Conservation (phyloP, 2,797 vertebrate species). For the Tarsius wallacei region DNA sequence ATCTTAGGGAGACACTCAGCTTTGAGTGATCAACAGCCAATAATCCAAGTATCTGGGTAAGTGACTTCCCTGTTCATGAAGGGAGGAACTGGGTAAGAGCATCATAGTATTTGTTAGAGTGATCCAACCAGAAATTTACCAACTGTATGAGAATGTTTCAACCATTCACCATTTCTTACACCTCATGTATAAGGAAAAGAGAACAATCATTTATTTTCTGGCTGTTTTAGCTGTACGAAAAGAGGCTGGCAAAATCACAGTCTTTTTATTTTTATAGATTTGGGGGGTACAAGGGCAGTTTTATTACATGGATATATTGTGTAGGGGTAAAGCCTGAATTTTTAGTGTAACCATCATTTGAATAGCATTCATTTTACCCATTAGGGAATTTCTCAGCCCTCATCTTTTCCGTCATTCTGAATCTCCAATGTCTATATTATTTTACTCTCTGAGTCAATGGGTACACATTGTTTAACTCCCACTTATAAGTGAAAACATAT, state of each 20-base stretch:
- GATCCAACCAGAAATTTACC: background rate
- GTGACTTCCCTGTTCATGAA: background rate
- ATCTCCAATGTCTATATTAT: background rate
- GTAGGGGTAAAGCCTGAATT: background rate
- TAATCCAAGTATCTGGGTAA: background rate
- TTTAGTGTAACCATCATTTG: background rate
- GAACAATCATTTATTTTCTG: background rate
- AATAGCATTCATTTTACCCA: background rate
- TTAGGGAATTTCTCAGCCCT: background rate
- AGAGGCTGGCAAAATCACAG: background rate
- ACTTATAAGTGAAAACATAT: background rate
- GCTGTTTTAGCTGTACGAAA: background rate
- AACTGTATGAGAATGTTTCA: background rate
- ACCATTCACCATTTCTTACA: background rate
- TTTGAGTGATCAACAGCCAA: background rate
- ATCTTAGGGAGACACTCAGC: background rate
- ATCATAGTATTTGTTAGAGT: background rate
- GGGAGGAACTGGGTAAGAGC: background rate
- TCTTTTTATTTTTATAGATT: background rate
- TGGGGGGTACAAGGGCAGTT: background rate
- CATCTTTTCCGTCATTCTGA: background rate
- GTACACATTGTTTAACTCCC: background rate
- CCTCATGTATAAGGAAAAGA: background rate
- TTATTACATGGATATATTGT: background rate
- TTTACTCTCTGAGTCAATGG: background rate